Evolutionary conservation across 2,113 vertebrate genomes (phyloP).

Genomic region (Rhinolophus sinicus): DNA sequence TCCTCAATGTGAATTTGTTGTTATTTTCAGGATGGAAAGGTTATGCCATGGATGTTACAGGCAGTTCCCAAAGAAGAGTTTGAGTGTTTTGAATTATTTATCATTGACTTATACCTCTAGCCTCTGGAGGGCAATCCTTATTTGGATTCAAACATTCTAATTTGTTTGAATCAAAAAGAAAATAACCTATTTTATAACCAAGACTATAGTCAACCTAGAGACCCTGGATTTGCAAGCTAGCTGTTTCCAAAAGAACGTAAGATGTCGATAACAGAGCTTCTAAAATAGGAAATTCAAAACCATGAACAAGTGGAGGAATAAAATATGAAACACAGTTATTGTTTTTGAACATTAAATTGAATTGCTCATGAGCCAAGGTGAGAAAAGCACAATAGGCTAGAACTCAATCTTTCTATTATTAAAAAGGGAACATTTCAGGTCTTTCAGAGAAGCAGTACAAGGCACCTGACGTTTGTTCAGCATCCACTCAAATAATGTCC

Average conservation of each 20-base stretch:
- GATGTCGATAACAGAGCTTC: background rate
- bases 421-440: background rate
- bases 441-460: background rate
- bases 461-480: background rate
- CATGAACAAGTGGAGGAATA: background rate
- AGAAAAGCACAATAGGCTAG: background rate
- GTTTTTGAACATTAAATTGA: background rate
- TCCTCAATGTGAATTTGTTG: background rate
- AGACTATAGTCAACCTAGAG: background rate
- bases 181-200: background rate
- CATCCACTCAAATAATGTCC: background rate
- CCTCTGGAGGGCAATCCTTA: background rate
- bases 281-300: constrained; percentile 15
- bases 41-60: background rate
- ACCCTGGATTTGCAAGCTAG: background rate
- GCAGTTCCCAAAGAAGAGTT: background rate
- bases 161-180: background rate
- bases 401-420: background rate
- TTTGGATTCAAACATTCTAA: constrained; percentile 3
- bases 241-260: background rate
- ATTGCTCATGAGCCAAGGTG: background rate
- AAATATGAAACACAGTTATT: background rate
- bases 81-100: background rate
- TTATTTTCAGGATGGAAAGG: background rate
- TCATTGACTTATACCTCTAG: background rate